Conservation (phyloP, 1,140 invertebrate species). For the Drosophila nannoptera region DNA sequence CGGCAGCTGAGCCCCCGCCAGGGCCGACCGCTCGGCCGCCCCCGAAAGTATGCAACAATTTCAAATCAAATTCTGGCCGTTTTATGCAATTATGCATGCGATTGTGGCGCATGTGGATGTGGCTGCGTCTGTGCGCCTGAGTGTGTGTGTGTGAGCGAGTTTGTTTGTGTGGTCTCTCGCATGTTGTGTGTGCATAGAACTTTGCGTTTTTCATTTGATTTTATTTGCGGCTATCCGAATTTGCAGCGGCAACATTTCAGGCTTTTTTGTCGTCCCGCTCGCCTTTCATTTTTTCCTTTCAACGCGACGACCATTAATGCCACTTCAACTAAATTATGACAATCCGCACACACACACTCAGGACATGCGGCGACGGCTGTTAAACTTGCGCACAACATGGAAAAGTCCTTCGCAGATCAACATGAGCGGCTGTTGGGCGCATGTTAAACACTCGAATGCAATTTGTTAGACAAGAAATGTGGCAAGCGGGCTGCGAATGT, state of each 20-base stretch:
- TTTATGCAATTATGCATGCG: constrained; percentile 76
- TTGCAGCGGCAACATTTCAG: constrained; percentile 21
- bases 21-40: constrained; percentile 10
- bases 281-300: constrained; percentile 25
- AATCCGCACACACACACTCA: constrained; percentile 38
- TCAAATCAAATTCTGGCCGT: constrained; percentile 71
- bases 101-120: constrained; percentile 47
- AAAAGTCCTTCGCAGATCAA: constrained; percentile 77
- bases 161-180: constrained; percentile 17
- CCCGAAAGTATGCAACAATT: constrained; percentile 62
- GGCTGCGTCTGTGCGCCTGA: neutral
- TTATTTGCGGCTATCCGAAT: constrained; percentile 45
- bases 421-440: constrained; percentile 74
- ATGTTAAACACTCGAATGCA: constrained; percentile 78
- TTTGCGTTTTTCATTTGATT: constrained; percentile 54
- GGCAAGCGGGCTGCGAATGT: constrained; percentile 58
- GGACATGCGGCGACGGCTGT: constrained; percentile 32
- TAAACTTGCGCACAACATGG: constrained; percentile 64
- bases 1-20: constrained; percentile 40
- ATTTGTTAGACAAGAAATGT: constrained; percentile 78
- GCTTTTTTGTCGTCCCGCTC: constrained; percentile 19
- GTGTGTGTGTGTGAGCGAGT: constrained; percentile 17
- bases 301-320: constrained; percentile 62
- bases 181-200: constrained; percentile 5
- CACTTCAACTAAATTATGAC: constrained; percentile 76